Base-by-base conservation (phyloP, 2,888 invertebrate species). In the Taphrorychus bicolor region DNA sequence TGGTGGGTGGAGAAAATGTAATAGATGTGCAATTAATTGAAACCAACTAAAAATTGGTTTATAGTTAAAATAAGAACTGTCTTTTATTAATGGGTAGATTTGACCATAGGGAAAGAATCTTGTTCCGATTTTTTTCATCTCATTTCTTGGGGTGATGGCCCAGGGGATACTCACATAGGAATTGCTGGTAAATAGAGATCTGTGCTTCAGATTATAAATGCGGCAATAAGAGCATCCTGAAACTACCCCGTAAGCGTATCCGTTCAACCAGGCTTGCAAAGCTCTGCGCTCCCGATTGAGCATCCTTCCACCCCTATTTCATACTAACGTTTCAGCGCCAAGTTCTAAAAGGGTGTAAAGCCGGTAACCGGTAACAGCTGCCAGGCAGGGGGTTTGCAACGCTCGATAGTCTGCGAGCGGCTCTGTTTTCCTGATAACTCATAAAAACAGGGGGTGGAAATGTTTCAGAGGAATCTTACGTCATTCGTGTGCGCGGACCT, bases 241-340 rank as follows among this genome's bases (percentile, higher is more conserved):
- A n/a, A n/a, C n/a, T n/a, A n/a, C 32, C 32, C 1, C 32, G 32
- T n/a, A n/a, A n/a, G n/a, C n/a, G n/a, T n/a, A 32, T n/a, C 7
- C 14, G 18, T n/a, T 45, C 45, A 11, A 58, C 23, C 51, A 19
- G n/a, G 45, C 14, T 45, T n/a, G 3, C 21, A 42, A 17, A 24
- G 17, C 60, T 32, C 56, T 66, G 66, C 22, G 54, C 57, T 49
- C 66, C 66, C 32, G 24, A n/a, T 57, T 5, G 2, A 1, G 32
- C 45, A 65, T 59, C 65, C 65, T 65, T 65, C 65, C 65, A 65
- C 59, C 54, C 65, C 56, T 60, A 59, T 61, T 53, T 60, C 18
- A 41, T 24, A 22, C 2, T 17, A 42, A 16, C 7, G 17, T 61
- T 66, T 66, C 16, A 51, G 65, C 65, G 59, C 54, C 52, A 65